These are phyloP conservation scores for Chondrilla cf. caribensis DNA, from an alignment of 37 sponge, comb jelly and placozoan genomes.

Conservation along the genomic window DNA sequence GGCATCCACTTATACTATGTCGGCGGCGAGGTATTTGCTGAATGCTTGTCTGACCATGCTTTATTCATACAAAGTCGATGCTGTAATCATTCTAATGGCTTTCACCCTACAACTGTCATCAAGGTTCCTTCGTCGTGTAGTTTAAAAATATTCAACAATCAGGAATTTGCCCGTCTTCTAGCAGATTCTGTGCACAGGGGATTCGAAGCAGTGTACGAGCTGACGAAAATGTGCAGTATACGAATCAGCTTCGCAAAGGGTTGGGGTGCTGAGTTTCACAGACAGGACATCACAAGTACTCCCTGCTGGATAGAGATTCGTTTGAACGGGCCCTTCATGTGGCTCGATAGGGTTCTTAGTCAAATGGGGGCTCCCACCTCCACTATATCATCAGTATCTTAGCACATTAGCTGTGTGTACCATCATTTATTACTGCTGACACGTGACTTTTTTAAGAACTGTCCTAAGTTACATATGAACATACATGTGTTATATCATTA, in stretches of 20 bases:
- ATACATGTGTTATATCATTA: no score
- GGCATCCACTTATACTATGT: constrained; percentile 46
- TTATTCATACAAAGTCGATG: constrained; percentile 42
- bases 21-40: constrained; percentile 28
- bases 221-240: constrained; percentile 2
- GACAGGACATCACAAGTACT: constrained; percentile 20
- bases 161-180: constrained; percentile 24
- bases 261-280: constrained; percentile 22
- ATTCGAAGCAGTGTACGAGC: constrained; percentile 10
- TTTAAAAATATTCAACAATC: constrained; percentile 48
- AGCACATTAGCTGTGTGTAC: no score
- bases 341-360: constrained; percentile 19
- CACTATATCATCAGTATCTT: constrained; percentile 18
- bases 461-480: no score
- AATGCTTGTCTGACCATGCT: constrained; percentile 32
- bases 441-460: no score
- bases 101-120: constrained; percentile 44
- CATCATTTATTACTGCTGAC: no score
- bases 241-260: constrained; percentile 17
- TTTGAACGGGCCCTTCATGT: constrained; percentile 4
- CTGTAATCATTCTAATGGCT: constrained; percentile 40
- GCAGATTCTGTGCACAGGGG: constrained; percentile 19
- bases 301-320: constrained; percentile 20
- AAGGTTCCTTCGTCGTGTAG: constrained; percentile 38
- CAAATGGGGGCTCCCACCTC: constrained; percentile 17